A percentile compares a stretch with the other conserved stretches of the same genome.
Conservation (phyloP, 2,113 vertebrate genomes). For the Xyrauchen texanus region DNA sequence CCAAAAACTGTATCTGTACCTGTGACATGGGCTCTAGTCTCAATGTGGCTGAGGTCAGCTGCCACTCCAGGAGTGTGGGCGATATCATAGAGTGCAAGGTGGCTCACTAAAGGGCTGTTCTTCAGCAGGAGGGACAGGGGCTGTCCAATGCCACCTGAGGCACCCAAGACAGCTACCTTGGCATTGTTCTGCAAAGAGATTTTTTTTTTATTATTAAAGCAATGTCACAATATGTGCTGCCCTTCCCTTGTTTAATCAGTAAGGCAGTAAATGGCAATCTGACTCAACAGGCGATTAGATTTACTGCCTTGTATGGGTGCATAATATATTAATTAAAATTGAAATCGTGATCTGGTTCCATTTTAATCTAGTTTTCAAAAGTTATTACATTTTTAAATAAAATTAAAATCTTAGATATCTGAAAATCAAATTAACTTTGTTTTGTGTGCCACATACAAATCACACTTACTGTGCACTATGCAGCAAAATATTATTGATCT, state of each 20-base stretch:
- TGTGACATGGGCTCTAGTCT: conserved; percentile 87
- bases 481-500: background rate
- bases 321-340: background rate
- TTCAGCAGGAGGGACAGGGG: conserved; percentile 94
- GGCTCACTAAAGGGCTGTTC: conserved; percentile 93
- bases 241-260: background rate
- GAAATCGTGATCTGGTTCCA: background rate
- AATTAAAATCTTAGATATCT: background rate
- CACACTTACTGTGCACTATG: background rate
- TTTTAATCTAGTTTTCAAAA: too few relatives aligned
- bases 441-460: background rate
- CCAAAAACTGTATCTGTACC: conserved; percentile 60
- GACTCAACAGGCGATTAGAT: background rate
- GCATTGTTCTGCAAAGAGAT: conserved; percentile 76
- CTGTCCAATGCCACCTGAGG: conserved; percentile 94
- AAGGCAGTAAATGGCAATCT: background rate
- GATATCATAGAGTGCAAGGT: conserved; percentile 89
- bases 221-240: conserved; percentile 2
- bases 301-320: background rate
- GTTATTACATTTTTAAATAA: background rate
- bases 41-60: conserved; percentile 95
- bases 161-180: conserved; percentile 91
- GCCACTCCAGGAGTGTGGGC: conserved; percentile 94
- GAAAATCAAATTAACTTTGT: background rate
- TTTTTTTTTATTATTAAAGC: background rate